Evolutionary conservation across 2,113 vertebrate species (phyloP).

Genomic region (Edolisoma coerulescens): DNA sequence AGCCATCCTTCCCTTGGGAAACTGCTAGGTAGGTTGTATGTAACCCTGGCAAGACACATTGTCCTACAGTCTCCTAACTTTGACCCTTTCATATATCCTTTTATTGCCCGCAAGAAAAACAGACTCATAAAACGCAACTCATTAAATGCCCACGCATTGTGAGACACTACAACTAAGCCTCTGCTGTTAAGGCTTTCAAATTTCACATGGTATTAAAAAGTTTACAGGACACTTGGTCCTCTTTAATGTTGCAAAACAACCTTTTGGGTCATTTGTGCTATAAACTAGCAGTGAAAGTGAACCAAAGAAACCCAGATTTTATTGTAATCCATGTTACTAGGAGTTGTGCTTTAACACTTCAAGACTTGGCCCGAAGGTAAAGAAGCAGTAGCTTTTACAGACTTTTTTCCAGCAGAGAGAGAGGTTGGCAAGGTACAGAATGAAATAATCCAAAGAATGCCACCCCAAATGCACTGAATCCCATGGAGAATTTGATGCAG

Average conservation of each 20-base stretch:
- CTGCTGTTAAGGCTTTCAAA: constrained; percentile 36
- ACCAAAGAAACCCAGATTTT: constrained; percentile 35
- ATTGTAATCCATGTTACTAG: constrained; percentile 51
- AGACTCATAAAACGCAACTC: constrained; percentile 41
- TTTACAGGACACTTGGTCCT: constrained; percentile 56
- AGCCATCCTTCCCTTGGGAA: constrained; percentile 39
- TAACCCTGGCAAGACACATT: background rate
- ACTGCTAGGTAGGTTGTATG: background rate
- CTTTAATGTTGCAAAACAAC: constrained; percentile 51
- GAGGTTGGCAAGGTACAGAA: background rate
- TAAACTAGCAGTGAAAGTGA: constrained; percentile 41
- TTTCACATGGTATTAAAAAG: constrained; percentile 56
- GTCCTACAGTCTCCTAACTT: background rate
- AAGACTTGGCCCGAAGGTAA: constrained; percentile 9
- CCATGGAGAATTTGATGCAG: background rate
- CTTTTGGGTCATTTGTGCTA: constrained; percentile 24
- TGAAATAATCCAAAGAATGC: background rate
- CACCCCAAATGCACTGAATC: background rate
- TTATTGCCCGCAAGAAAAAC: constrained; percentile 16
- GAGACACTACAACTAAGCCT: constrained; percentile 13
- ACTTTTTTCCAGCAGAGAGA: background rate
- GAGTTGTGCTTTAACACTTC: constrained; percentile 42
- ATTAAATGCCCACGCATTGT: constrained; percentile 39
- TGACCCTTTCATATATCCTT: constrained; percentile 28
- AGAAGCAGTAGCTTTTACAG: constrained; percentile 35